Evolutionary conservation across 1,140 invertebrate genomes (phyloP), one percentile per base, ranked within the genome.

Genomic region (Dysdera silvatica): DNA sequence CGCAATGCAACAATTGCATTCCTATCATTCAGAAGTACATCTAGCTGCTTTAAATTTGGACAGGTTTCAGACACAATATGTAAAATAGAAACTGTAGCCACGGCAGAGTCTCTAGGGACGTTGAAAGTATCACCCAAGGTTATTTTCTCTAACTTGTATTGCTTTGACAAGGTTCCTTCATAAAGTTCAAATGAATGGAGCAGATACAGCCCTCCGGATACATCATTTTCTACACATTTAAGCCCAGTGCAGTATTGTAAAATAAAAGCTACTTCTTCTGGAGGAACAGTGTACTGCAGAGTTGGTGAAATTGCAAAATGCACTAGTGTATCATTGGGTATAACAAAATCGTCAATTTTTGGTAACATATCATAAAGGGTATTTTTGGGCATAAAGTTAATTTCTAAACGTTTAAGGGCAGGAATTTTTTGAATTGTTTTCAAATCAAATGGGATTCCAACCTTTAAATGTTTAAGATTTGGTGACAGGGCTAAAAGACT

Each of bases 61-160:
- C 61, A 63, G 2, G 61, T 63, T 31, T 40, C 16, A 14, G 61
- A 48, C 10, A 53, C 61, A 40, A 63, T 55, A 32, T 56, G 53
- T 18, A 63, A 20, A 32, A 24, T 24, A 14, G 14, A 2, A 1
- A 37, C 8, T 2, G 52, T 54, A 29, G 45, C 61, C 29, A n/a
- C 20, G 3, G 51, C 61, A 31, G n/a, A 7, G 1, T 12, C 6
- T n/a, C n/a, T n/a, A 4, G 47, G 20, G 18, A 6, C 26, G 3
- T 40, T 5, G 35, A 24, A 53, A 26, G 23, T 10, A 49, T 28
- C 56, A 20, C 61, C 61, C 16, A 63, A 53, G 18, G 7, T 37
- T 31, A 52, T 55, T 16, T 56, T 55, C 23, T 41, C 16, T 4
- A 63, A 31, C 31, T 47, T 56, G 18, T 63, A 63, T 14, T 37